Percentiles rank a stretch among this genome's conserved stretches.
phyloP scores from a whole-genome alignment of 2,888 invertebrate genomes.

The Trachelus stipa region DNA sequence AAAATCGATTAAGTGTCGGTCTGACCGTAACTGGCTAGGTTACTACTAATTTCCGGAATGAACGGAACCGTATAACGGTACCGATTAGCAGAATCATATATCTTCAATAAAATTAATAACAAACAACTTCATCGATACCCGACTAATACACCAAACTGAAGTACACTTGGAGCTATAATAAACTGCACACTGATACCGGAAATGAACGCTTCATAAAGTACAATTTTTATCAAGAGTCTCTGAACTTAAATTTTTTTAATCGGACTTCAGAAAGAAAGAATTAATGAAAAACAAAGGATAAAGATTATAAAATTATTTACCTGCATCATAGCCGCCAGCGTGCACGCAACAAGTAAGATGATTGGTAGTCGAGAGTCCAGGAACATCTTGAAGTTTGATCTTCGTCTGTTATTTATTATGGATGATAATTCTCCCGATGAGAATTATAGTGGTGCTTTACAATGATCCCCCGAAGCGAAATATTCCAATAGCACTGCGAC shows the following conservation, averaged over 20 bases:
- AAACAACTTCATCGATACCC: neutral
- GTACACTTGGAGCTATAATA: neutral
- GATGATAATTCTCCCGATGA: neutral
- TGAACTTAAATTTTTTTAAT: too few species aligned
- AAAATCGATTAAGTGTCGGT: neutral
- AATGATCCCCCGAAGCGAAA: neutral
- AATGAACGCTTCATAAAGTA: neutral
- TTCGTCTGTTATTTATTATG: neutral
- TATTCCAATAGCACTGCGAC: neutral
- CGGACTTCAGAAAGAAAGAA: too few species aligned
- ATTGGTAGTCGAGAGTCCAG: conserved; percentile 27
- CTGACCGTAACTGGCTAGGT: neutral
- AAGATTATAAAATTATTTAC: conserved; percentile 24
- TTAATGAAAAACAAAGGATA: neutral
- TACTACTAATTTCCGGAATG: neutral
- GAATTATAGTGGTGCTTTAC: neutral
- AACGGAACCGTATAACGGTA: neutral
- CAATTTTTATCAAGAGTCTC: neutral
- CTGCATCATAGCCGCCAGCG: conserved; percentile 30
- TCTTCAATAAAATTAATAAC: neutral
- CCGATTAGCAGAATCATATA: neutral
- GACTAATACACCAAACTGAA: neutral
- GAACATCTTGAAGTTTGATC: neutral
- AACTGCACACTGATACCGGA: neutral
- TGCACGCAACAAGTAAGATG: conserved; percentile 26